Conservation (phyloP, 2,888 invertebrate genomes). For the Hermaeophaga mercurialis region DNA sequence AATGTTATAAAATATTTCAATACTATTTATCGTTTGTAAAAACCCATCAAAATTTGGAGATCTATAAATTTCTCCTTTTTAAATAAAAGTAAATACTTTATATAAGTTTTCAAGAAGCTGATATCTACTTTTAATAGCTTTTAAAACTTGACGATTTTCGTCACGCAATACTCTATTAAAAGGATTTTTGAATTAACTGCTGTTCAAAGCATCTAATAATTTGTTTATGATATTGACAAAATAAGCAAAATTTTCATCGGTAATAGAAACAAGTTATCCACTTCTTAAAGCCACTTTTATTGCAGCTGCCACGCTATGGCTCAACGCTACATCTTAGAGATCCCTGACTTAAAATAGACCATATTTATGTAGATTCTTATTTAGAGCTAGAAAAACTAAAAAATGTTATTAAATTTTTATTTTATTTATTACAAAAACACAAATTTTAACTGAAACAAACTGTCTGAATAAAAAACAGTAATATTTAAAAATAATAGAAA, state of each 20-base stretch:
- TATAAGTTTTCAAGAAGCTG: neutral
- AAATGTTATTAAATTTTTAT: too few species aligned
- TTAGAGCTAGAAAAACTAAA: too few species aligned
- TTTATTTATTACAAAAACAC: too few species aligned
- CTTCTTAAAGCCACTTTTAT: neutral
- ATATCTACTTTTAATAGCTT: neutral
- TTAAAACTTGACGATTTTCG: neutral
- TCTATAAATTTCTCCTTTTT: neutral
- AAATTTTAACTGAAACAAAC: too few species aligned
- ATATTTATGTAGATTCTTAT: too few species aligned
- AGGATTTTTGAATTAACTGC: neutral
- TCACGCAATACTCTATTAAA: neutral
- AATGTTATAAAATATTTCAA: neutral
- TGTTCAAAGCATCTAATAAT: neutral
- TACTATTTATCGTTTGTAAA: neutral
- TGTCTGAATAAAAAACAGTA: too few species aligned
- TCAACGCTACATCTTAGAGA: too few species aligned
- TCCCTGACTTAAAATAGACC: too few species aligned
- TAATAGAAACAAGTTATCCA: neutral
- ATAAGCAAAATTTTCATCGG: neutral
- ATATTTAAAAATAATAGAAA: too few species aligned
- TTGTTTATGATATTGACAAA: neutral
- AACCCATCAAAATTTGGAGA: neutral
- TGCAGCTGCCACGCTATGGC: neutral
- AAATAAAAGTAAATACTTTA: neutral